phyloP scores from a whole-genome alignment of 2,113 vertebrate species.

The Aptenodytes forsteri region DNA sequence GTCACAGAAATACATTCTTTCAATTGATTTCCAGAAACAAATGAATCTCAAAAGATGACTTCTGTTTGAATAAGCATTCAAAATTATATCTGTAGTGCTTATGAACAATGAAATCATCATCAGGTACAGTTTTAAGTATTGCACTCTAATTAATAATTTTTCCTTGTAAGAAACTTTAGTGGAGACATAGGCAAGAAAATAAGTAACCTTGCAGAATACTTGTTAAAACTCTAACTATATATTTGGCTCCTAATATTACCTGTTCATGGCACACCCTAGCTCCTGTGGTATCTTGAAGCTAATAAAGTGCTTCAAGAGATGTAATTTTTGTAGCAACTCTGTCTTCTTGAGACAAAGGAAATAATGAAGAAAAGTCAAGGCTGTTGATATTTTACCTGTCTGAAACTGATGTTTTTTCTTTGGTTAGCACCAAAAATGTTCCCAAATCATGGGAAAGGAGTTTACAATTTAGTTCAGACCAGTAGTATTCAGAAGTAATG shows the following conservation, averaged over 20 bases:
- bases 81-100: not conserved
- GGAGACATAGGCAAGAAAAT: not conserved
- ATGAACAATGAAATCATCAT: not conserved
- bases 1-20: not conserved
- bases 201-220: not conserved
- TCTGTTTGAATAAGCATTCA: not conserved
- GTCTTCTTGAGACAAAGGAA: not conserved
- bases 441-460: not conserved
- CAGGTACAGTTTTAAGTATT: not conserved
- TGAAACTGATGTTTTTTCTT: not conserved
- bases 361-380: not conserved
- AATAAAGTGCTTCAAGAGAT: not conserved
- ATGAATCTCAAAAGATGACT: not conserved
- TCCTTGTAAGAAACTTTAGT: not conserved
- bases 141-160: not conserved
- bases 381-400: not conserved
- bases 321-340: not conserved
- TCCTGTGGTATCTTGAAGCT: not conserved
- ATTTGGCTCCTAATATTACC: not conserved
- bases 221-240: not conserved
- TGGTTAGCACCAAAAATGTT: not conserved
- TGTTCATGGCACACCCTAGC: not conserved
- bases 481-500: not conserved
- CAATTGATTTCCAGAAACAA: not conserved
- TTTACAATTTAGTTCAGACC: not conserved